Conservation (phyloP, 2,797 vertebrate species). For the Avahi laniger region DNA sequence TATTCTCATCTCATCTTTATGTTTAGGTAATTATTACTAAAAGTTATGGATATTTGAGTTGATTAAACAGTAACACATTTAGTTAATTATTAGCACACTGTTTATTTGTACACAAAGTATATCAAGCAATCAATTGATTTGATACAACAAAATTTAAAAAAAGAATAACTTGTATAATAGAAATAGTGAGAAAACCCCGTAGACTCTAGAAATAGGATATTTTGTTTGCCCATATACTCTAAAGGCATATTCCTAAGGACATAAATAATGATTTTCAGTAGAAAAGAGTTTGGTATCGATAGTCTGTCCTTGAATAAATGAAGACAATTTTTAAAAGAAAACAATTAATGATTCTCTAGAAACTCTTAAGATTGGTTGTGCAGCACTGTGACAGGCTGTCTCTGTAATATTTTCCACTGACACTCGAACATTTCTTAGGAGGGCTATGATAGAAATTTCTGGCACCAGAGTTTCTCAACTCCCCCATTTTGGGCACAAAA, state of each 20-base stretch:
- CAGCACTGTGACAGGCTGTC: not conserved
- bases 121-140: not conserved
- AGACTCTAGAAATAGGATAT: not conserved
- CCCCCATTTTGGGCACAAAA: not conserved
- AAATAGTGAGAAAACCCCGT: not conserved
- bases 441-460: not conserved
- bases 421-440: no score
- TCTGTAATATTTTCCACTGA: not conserved
- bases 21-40: not conserved
- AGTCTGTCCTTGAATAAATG: not conserved
- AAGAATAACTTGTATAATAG: not conserved
- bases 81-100: not conserved
- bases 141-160: not conserved
- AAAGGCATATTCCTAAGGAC: no score
- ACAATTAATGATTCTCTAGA: not conserved
- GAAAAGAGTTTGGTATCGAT: not conserved
- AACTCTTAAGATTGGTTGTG: not conserved
- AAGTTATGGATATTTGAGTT: not conserved
- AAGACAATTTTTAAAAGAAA: not conserved
- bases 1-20: not conserved
- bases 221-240: not conserved
- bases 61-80: not conserved
- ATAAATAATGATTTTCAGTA: not conserved
- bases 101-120: not conserved
- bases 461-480: not conserved